Conservation (phyloP, 1,140 invertebrate genomes). For the Stegodyphus mimosarum region DNA sequence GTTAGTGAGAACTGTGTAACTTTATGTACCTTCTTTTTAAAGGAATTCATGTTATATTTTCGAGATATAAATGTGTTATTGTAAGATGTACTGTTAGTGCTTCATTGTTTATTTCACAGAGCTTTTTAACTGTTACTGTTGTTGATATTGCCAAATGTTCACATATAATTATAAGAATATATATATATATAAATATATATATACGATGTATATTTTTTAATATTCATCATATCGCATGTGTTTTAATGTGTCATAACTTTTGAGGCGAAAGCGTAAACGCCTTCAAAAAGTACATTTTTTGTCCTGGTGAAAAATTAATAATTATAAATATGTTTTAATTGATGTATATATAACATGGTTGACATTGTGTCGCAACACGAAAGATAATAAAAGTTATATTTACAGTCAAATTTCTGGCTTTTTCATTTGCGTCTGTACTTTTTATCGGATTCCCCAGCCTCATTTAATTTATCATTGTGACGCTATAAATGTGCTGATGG, state of each 20-base stretch:
- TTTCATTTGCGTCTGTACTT: neutral
- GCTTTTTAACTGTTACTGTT: slow-evolving; percentile 61
- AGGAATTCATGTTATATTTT: slow-evolving; percentile 45
- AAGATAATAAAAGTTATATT: slow-evolving; percentile 61
- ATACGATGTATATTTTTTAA: slow-evolving; percentile 61
- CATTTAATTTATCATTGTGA: too few species aligned
- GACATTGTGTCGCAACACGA: slow-evolving; percentile 52
- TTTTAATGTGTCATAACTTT: slow-evolving; percentile 58
- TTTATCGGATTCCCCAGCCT: too few species aligned
- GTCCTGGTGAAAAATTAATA: slow-evolving; percentile 52
- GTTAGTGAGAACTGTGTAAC: too few species aligned
- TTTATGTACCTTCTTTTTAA: neutral
- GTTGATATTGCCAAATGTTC: slow-evolving; percentile 56
- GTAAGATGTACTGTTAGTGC: slow-evolving; percentile 52
- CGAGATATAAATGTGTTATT: slow-evolving; percentile 51
- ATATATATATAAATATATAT: slow-evolving; percentile 54
- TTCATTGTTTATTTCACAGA: slow-evolving; percentile 60
- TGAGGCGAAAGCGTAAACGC: slow-evolving; percentile 20
- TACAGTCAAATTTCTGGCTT: slow-evolving; percentile 26
- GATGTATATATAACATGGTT: slow-evolving; percentile 59
- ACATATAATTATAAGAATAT: slow-evolving; percentile 51
- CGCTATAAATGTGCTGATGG: too few species aligned
- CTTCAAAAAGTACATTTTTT: slow-evolving; percentile 45
- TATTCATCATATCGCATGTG: slow-evolving; percentile 57
- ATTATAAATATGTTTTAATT: slow-evolving; percentile 54